A percentile compares a stretch with the other conserved stretches of the same genome.
Evolutionary conservation across 2,888 invertebrate genomes (phyloP).

Genomic region (Caenorhabditis afra): DNA sequence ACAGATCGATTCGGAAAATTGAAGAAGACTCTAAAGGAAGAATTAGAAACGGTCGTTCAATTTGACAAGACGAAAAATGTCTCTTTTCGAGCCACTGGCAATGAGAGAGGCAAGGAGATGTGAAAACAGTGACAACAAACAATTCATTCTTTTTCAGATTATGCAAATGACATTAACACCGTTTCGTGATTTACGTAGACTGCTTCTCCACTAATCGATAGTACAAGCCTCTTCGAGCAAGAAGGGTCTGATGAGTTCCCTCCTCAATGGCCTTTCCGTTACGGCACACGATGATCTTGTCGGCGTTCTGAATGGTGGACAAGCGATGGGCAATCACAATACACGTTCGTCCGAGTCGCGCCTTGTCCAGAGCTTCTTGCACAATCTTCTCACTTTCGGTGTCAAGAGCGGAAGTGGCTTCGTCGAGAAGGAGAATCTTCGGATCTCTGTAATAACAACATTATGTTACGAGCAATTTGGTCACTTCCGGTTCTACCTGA

Average conservation of each 20-base stretch:
- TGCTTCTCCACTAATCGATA: conserved; percentile 72
- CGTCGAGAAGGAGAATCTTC: conserved; percentile 72
- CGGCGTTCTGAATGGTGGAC: conserved; percentile 87
- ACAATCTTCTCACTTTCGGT: conserved; percentile 84
- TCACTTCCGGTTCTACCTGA: conserved; percentile 34
- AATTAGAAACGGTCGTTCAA: no score
- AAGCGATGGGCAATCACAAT: conserved; percentile 91
- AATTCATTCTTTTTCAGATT: conserved; percentile 25
- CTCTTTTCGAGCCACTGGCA: no score
- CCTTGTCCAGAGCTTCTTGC: conserved; percentile 90
- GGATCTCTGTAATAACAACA: conserved; percentile 61
- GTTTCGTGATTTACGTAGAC: conserved; percentile 12
- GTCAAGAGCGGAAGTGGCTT: conserved; percentile 81
- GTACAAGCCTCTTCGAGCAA: conserved; percentile 73
- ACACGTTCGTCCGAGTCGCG: conserved; percentile 87
- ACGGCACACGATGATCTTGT: conserved; percentile 83
- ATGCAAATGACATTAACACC: conserved; percentile 35
- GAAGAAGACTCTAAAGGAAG: no score
- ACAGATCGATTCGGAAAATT: no score
- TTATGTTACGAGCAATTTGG: no score
- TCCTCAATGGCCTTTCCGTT: conserved; percentile 74
- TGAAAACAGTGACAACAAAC: conserved; percentile 20
- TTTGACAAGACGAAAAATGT: no score
- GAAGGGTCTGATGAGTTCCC: conserved; percentile 73
- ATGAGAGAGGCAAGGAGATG: no score